phyloP scores from a whole-genome alignment of 2,797 vertebrate species.

The Ambastaia sidthimunki region DNA sequence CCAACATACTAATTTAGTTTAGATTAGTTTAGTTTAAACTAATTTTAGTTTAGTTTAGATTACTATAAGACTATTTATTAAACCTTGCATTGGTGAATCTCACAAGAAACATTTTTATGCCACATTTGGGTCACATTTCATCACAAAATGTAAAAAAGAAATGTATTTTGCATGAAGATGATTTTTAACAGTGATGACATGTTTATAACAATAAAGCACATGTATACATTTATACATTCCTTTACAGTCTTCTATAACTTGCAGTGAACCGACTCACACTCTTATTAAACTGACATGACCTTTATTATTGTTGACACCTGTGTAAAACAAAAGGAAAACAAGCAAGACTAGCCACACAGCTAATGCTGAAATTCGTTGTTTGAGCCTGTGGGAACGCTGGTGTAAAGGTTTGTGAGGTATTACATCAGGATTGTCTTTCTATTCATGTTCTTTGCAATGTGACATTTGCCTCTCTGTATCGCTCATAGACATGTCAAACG shows the following conservation, averaged over 20 bases:
- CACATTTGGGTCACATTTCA: neutral
- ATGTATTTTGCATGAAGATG: no score
- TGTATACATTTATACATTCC: neutral
- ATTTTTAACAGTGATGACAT: no score
- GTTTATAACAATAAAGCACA: no score
- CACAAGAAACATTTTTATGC: neutral
- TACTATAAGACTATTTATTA: no score
- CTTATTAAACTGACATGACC: neutral
- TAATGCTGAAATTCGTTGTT: neutral
- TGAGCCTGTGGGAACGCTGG: conserved; percentile 10
- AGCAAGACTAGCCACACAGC: conserved; percentile 5
- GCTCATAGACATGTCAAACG: neutral
- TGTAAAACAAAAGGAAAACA: neutral
- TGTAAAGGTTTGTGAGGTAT: conserved; percentile 57
- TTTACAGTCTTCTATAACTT: neutral
- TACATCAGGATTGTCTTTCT: conserved; percentile 79
- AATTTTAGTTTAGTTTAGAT: no score
- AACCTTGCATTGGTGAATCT: neutral
- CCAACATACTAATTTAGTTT: neutral
- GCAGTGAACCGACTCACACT: neutral
- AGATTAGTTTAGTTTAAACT: no score
- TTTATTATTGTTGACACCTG: neutral
- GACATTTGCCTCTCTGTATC: conserved; percentile 15
- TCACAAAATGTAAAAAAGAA: neutral
- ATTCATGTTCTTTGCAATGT: conserved; percentile 66